Evolutionary conservation across 2,797 vertebrate species (phyloP), one percentile per base, ranked within the genome.

Genomic region (Clarias pachynema): DNA sequence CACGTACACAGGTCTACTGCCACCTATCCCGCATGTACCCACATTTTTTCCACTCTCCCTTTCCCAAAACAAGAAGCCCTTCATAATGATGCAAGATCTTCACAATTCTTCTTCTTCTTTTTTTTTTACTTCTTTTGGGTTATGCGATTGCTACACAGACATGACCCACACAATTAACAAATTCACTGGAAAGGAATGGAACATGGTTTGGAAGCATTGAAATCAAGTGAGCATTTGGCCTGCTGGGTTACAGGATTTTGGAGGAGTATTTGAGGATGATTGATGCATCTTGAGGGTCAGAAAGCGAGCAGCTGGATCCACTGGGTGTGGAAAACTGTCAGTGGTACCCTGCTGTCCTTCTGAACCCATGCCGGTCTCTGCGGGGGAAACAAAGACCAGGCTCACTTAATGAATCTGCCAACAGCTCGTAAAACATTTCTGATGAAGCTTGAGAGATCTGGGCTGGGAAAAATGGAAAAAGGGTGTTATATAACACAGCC

Each of bases 371-470:
- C 73, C 5, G 24, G 82, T 79, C 78, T 77, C n/a, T 34, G 73
- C 82, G 79, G 56, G 75, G 57, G 80, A 86, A 85, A 77, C 59
- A 60, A 81, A 65, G 26, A 73, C 59, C 88, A 84, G 82, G 86
- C 84, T 86, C 44, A 80, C 75, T 84, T 74, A 84, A 86, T 86
- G 81, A 84, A 84, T 86, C 85, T 74, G 85, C 85, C 82, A 84
- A 66, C 85, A 80, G 85, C 75, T 86, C 77, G 26, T 86, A 86
- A 84, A 86, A 29, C 57, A 22, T 63, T 73, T 65, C 77, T 86
- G 81, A 79, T 79, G 81, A 74, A 68, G 79, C 79, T 82, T 86
- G 70, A 80, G 22, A 69, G 68, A 80, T 62, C 75, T 34, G 59
- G 57, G 31, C 82, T 59, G 68, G 60, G 40, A 63, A 65, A 86